Evolutionary conservation across 2,888 invertebrate genomes (phyloP), one percentile per base, ranked within the genome.

Genomic region (Lasioglossum vierecki): DNA sequence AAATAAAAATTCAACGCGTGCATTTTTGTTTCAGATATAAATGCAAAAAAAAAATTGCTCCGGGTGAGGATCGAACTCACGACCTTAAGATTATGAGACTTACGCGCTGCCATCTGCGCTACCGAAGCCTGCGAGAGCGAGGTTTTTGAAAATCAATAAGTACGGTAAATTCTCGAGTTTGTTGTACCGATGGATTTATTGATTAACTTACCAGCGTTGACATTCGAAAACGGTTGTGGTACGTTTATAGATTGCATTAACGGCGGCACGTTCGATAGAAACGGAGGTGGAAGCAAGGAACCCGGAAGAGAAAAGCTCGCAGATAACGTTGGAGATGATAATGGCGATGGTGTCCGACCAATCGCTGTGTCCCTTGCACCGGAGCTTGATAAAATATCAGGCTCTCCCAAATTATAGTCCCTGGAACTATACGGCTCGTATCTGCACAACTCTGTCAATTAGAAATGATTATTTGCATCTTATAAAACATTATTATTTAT

Each of bases 51-150:
- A 30, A 95, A 87, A 85, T 93, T 97, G 97, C 97, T 97, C 97
- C 97, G 97, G 97, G 97, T 98, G 97, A 98, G 98, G 97, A 97
- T 98, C 97, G 98, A 98, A 98, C 98, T 98, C 98, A 98, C 98
- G 98, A 98, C 98, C 98, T 98, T 98, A 92, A 93, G 93, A 95
- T 95, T 94, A 94, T 94, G 93, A 93, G 93, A 93, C 93, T 94
- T 93, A 95, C 94, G 94, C 93, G 93, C 93, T 94, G 93, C 92
- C 93, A 90, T 87, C 94, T 94, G 92, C 94, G 94, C 93, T 93
- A 94, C 94, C 93, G 92, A 92, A 91, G 91, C 92, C 0, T 0
- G 39, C 75, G n/a, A 11, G 0, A 8, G 0, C 0, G 1, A 1
- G 0, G 0, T 35, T 44, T 39, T 15, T 70, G 13, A n/a, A 26